Conservation (phyloP, 2,888 invertebrate genomes). For the Crossocerus cetratus region DNA sequence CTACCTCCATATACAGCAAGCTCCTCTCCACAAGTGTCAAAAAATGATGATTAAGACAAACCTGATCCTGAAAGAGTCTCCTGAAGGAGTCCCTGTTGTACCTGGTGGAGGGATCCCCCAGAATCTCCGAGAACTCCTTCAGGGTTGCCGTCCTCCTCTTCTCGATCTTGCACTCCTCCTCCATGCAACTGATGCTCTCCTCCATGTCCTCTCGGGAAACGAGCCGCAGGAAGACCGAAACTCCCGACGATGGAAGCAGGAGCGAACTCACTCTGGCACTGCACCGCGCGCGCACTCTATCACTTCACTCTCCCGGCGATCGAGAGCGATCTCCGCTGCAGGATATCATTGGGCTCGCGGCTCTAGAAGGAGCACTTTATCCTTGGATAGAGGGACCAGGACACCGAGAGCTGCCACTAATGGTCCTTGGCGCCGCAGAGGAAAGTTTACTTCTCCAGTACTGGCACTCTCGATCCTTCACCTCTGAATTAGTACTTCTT, state of each 20-base stretch:
- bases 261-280: background rate
- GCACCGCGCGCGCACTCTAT: background rate
- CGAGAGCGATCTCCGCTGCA: no score
- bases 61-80: slow-evolving; percentile 84
- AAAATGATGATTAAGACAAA: slow-evolving; percentile 73
- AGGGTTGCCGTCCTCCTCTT: slow-evolving; percentile 81
- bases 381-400: no score
- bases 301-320: background rate
- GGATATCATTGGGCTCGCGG: no score
- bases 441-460: no score
- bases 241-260: background rate
- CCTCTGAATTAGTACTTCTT: no score
- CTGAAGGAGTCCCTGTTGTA: slow-evolving; percentile 83
- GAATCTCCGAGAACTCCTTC: slow-evolving; percentile 82
- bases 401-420: no score
- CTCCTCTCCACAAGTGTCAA: no score
- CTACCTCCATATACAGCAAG: background rate
- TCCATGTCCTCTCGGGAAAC: slow-evolving; percentile 30
- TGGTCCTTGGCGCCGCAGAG: no score
- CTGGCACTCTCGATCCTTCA: no score
- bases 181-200: slow-evolving; percentile 81
- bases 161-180: slow-evolving; percentile 84
- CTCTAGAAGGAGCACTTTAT: no score
- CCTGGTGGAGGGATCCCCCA: slow-evolving; percentile 80
- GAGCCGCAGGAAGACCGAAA: background rate